These are phyloP conservation scores for Macaria liturata DNA, from an alignment of 2,888 invertebrate genomes.

Conservation along the genomic window DNA sequence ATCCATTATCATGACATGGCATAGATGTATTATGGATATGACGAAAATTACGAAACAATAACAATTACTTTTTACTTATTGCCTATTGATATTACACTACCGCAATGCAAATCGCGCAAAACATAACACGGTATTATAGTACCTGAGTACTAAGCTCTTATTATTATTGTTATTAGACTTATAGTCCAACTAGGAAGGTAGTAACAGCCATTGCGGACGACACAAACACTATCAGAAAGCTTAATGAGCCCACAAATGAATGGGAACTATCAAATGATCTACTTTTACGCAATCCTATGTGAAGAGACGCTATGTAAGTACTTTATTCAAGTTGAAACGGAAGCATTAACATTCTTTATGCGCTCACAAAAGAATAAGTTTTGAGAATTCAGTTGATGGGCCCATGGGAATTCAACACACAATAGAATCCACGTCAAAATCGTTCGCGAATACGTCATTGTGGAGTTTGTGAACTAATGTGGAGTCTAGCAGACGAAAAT, in stretches of 20 bases:
- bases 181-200: not conserved
- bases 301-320: slow-evolving; percentile 58
- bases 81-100: too few relatives aligned
- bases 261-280: slow-evolving; percentile 51
- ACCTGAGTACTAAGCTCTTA: too few relatives aligned
- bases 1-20: too few relatives aligned
- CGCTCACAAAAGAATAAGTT: slow-evolving; percentile 79
- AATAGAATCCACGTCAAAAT: slow-evolving; percentile 59
- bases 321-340: slow-evolving; percentile 69
- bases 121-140: too few relatives aligned
- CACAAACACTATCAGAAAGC: not conserved
- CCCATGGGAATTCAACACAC: slow-evolving; percentile 68
- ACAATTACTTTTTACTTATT: too few relatives aligned
- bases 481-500: slow-evolving; percentile 27
- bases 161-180: too few relatives aligned
- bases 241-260: slow-evolving; percentile 42
- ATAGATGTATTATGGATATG: too few relatives aligned
- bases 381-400: slow-evolving; percentile 71
- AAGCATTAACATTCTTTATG: slow-evolving; percentile 79
- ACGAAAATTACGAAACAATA: too few relatives aligned
- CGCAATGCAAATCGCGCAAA: too few relatives aligned
- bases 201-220: not conserved
- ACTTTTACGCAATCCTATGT: slow-evolving; percentile 65
- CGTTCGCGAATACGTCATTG: slow-evolving; percentile 35
- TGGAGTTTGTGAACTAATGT: not conserved